Conservation (phyloP, 2,888 invertebrate genomes). For the Eupeodes latifasciatus region DNA sequence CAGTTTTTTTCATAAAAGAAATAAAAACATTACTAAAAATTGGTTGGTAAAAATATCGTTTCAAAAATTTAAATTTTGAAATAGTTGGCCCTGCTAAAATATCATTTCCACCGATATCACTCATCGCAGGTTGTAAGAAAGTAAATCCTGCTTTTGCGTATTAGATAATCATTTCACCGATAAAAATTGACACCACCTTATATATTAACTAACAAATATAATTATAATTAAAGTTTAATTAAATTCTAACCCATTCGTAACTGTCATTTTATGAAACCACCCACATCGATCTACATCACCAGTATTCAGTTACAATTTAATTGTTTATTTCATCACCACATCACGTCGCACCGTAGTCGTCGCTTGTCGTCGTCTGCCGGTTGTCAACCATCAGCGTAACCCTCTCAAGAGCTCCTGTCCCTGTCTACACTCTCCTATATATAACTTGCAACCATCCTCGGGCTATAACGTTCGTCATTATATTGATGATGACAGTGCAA, state of each 20-base stretch:
- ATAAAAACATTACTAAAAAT: too few species aligned
- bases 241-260: background rate
- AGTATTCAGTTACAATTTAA: background rate
- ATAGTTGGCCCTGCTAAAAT: too few species aligned
- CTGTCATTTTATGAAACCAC: background rate
- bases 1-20: too few species aligned
- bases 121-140: too few species aligned
- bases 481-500: slow-evolving; percentile 32
- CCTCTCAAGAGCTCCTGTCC: background rate
- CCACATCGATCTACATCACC: background rate
- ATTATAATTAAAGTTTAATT: background rate
- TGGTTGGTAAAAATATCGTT: too few species aligned
- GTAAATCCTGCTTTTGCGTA: too few species aligned
- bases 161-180: too few species aligned
- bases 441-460: background rate
- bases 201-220: too few species aligned
- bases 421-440: background rate
- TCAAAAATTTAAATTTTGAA: too few species aligned
- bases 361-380: background rate
- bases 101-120: too few species aligned
- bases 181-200: too few species aligned
- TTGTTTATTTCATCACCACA: background rate
- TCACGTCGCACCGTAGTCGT: background rate
- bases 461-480: background rate
- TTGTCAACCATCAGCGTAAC: background rate